These are phyloP conservation scores for Athene cunicularia DNA, from an alignment of 2,113 vertebrate species.

Conservation along the genomic window DNA sequence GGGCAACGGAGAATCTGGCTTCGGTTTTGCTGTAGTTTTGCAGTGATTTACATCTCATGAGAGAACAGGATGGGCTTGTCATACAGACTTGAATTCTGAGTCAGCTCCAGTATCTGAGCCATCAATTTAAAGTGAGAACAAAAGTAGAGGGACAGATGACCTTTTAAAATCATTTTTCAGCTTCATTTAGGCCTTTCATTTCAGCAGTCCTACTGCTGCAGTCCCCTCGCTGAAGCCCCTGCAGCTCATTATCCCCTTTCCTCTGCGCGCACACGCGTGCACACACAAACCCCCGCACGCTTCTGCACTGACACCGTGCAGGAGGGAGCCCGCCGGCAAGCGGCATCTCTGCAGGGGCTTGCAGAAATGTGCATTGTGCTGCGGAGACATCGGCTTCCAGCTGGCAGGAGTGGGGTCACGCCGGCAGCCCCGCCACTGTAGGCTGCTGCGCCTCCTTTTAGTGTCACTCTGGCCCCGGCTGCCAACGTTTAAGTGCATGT, in stretches of 20 bases:
- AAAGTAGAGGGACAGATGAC: conserved; percentile 19
- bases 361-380: accelerated
- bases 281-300: accelerated
- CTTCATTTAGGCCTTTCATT: conserved; percentile 11
- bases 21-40: not conserved
- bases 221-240: not conserved
- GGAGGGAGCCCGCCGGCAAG: not conserved
- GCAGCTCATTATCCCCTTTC: not conserved
- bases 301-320: not conserved
- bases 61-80: conserved; percentile 44
- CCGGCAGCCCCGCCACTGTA: not conserved
- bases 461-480: not conserved
- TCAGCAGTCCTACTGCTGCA: not conserved
- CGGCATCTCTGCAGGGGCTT: not conserved
- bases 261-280: accelerated
- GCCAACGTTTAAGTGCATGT: not conserved
- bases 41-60: conserved; percentile 22
- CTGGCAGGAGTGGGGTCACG: not conserved
- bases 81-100: not conserved
- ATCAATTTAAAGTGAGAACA: conserved; percentile 33
- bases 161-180: conserved; percentile 32
- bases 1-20: not conserved
- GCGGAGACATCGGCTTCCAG: not conserved
- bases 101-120: conserved; percentile 18
- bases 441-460: not conserved